Base-by-base conservation (phyloP, 2,888 invertebrate genomes). In the Sipha maydis region DNA sequence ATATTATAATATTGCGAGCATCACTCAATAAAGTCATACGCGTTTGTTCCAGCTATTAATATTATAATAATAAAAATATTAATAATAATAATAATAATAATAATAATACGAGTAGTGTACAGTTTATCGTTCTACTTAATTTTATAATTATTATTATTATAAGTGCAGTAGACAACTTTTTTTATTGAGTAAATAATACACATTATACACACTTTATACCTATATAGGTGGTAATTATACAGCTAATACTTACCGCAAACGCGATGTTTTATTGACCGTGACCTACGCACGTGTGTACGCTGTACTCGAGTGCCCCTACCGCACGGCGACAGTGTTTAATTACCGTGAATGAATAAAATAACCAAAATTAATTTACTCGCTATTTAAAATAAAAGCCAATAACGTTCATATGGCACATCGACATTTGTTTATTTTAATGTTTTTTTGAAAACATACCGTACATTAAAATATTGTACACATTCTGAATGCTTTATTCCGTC, bases 251-350 rank as follows among this genome's bases (percentile, higher is more conserved):
- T 14, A 54, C 75, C n/a, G 67, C 28, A 48, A 69, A 78, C 84
- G 67, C 67, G 31, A 54, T 54, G 85, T 78, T 85, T 85, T 85
- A 85, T 85, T 85, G 85, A 85, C 85, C 85, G 85, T 85, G 85
- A 85, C 85, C 85, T 85, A 85, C 69, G n/a, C 69, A 67, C 31
- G 69, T 11, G 48, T 71, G 8, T 28, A 41, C 54, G 73, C 31
- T 41, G 34, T 14, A 48, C 14, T 48, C 17, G 17, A 38, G 48
- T 48, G 28, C 28, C 48, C 48, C 48, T 48, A 28, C 69, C 28
- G 28, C 5, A 28, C 69, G 76, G 8, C 28, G 8, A 48, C 54
- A 8, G 67, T 25, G 71, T 83, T 54, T 71, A 54, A 71, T 83
- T 83, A 54, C 69, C n/a, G 48, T 48, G 77, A 41, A 61, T 54